Conservation (phyloP, 2,113 vertebrate species). For the Marmota flaviventris region DNA sequence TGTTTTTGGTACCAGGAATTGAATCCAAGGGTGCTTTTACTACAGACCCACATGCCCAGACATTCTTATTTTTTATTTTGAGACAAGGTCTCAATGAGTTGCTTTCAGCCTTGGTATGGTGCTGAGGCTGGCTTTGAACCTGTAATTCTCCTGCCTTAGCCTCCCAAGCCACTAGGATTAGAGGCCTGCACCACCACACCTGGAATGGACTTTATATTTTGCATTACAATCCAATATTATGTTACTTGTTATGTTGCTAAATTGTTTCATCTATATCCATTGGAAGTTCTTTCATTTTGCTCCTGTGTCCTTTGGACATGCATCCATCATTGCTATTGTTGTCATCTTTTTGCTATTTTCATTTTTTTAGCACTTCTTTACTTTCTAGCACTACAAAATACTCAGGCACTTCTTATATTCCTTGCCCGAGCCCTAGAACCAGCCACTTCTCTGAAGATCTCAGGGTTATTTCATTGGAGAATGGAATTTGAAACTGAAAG, state of each 20-base stretch:
- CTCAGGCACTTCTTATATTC: not conserved
- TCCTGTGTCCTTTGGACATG: not conserved
- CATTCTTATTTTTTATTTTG: too few species aligned
- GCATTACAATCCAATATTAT: not conserved
- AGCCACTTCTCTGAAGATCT: not conserved
- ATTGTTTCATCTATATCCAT: not conserved
- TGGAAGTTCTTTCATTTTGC: not conserved
- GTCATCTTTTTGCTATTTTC: not conserved
- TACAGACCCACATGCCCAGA: too few species aligned
- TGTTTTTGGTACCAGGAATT: too few species aligned
- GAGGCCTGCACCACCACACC: not conserved
- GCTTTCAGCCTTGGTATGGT: too few species aligned
- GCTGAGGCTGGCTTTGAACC: too few species aligned
- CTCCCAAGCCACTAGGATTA: too few species aligned
- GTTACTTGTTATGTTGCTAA: not conserved
- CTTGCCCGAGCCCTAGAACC: not conserved
- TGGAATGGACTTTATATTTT: not conserved
- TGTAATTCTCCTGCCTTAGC: too few species aligned
- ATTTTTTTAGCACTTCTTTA: not conserved
- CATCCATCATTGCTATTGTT: not conserved
- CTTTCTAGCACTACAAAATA: not conserved
- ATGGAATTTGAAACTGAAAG: constrained; percentile 18
- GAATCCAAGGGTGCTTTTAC: too few species aligned
- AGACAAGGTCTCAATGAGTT: too few species aligned
- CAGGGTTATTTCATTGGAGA: not conserved